Base-by-base conservation (phyloP, 2,113 vertebrate species). In the Sciurus niger region DNA sequence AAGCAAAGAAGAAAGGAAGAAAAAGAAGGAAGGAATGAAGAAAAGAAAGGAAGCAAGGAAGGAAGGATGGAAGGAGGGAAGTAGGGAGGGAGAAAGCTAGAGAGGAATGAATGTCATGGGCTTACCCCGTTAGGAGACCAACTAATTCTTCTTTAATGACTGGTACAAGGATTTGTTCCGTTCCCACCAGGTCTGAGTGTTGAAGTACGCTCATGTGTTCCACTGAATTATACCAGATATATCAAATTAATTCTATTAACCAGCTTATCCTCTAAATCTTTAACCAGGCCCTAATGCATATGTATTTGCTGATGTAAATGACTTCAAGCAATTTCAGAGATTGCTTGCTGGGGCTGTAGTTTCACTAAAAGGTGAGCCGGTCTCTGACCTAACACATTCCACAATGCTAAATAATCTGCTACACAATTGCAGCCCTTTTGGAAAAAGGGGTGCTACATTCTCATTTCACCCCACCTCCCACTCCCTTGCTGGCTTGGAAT, bases 351-450 rank as follows among this genome's bases (percentile, higher is more conserved):
- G 78, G 65, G 76, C 93, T 97, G 89, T 97, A 97, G 97, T 97
- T 98, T 96, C 97, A 90, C 43, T 94, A 94, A 98, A 98, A 98
- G 98, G 97, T 98, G 98, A 98, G 89, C 95, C 24, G 73, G 12
- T 78, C 0, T 10, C 53, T 87, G 96, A 96, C 87, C 80, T 24
- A 0, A 88, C 87, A 88, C 96, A 97, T 98, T 96, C 96, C 95
- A 76, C 63, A 25, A n/a, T 34, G 12, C 97, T 98, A 98, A 98
- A 95, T 97, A 96, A 97, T 96, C 84, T 1, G 53, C 80, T 94
- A 96, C 96, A 91, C 94, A 63, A 93, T 95, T 96, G 84, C 77
- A 97, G 94, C 86, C 68, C 63, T n/a, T 95, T 92, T 93, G 73
- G 78, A 82, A 74, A 1, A 86, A 40, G 46, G 40, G 96, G 58